These are phyloP conservation scores for Bombus fervidus DNA, from an alignment of 1,140 invertebrate genomes.

Conservation along the genomic window DNA sequence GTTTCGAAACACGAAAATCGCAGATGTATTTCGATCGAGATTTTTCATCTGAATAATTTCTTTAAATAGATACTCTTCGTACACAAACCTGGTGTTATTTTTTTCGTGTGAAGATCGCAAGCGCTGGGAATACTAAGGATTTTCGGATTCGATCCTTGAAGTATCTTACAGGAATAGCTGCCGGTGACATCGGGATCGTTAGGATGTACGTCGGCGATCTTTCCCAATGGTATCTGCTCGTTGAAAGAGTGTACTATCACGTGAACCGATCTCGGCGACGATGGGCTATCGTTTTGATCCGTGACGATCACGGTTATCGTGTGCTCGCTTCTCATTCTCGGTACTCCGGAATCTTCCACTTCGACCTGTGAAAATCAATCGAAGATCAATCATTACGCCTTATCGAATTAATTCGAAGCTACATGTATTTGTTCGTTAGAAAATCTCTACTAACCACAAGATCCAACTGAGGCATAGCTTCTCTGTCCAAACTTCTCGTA, in stretches of 20 bases:
- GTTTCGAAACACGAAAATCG: background rate
- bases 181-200: conserved; percentile 94
- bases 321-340: conserved; percentile 91
- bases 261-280: conserved; percentile 90
- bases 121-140: conserved; percentile 88
- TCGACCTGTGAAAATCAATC: conserved; percentile 84
- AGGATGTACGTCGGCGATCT: conserved; percentile 95
- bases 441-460: conserved; percentile 83
- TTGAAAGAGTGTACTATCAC: conserved; percentile 92
- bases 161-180: conserved; percentile 92
- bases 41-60: background rate
- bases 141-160: conserved; percentile 84
- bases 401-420: no score
- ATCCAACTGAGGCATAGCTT: conserved; percentile 88
- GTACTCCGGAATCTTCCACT: conserved; percentile 94
- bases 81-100: conserved; percentile 84
- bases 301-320: conserved; percentile 89
- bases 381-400: background rate
- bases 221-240: conserved; percentile 87
- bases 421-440: background rate
- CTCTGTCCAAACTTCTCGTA: conserved; percentile 91
- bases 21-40: background rate
- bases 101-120: conserved; percentile 90
- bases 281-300: conserved; percentile 96
- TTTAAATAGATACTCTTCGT: no score